A percentile compares a stretch with the other conserved stretches of the same genome.
phyloP scores from a whole-genome alignment of 2,888 invertebrate genomes.

The Tinea semifulvella region DNA sequence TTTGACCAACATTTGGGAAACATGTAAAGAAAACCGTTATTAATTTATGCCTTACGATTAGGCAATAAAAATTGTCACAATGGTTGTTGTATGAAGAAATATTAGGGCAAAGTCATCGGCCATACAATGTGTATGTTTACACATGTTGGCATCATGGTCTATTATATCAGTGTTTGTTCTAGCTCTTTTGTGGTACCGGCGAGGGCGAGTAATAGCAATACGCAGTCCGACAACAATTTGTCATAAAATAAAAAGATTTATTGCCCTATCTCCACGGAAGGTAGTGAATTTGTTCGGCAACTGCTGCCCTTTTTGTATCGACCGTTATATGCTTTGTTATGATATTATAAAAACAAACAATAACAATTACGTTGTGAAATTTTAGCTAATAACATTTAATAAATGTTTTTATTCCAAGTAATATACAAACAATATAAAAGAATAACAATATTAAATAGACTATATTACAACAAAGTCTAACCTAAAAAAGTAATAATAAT shows the following conservation, averaged over 20 bases:
- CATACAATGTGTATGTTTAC: slow-evolving; percentile 51
- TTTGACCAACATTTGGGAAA: not conserved
- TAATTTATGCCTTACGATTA: not conserved
- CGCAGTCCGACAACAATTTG: slow-evolving; percentile 57
- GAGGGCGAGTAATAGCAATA: slow-evolving; percentile 35
- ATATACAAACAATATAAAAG: no score
- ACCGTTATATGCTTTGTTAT: not conserved
- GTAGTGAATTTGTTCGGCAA: slow-evolving; percentile 37
- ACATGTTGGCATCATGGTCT: slow-evolving; percentile 47
- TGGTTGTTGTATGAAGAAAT: slow-evolving; percentile 31
- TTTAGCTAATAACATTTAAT: no score
- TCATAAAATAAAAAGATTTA: slow-evolving; percentile 67
- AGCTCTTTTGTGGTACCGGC: slow-evolving; percentile 42
- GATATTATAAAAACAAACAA: not conserved
- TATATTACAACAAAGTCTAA: no score
- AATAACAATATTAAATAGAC: no score
- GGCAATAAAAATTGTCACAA: not conserved
- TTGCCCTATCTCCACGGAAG: slow-evolving; percentile 37
- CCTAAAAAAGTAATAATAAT: no score
- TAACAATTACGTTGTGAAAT: no score
- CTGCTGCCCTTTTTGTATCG: slow-evolving; percentile 19
- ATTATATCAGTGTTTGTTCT: slow-evolving; percentile 61
- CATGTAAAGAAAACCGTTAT: slow-evolving; percentile 1
- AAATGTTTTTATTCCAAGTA: no score
- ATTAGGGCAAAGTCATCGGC: slow-evolving; percentile 20